These are phyloP conservation scores for Monopterus albus DNA, from an alignment of 2,113 vertebrate species.

Conservation along the genomic window DNA sequence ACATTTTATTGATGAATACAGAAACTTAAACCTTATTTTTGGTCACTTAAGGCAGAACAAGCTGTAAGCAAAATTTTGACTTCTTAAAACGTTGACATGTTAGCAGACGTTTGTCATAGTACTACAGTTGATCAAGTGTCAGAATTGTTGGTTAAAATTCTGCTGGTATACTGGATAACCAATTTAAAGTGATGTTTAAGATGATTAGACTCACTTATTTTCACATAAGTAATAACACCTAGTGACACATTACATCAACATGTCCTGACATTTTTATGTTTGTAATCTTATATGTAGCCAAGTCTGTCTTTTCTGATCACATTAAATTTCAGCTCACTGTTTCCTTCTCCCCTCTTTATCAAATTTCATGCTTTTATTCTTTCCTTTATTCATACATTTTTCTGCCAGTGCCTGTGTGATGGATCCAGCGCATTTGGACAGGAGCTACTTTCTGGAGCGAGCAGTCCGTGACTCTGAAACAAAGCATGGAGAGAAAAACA, in stretches of 20 bases:
- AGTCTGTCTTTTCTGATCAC: conserved; percentile 24
- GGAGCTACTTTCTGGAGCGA: conserved; percentile 29
- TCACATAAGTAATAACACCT: neutral
- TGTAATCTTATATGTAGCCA: conserved; percentile 23
- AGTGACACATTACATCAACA: neutral
- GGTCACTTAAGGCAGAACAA: too few species aligned
- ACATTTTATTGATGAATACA: too few species aligned
- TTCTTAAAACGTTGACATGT: too few species aligned
- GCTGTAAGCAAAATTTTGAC: too few species aligned
- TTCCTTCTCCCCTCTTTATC: conserved; percentile 15
- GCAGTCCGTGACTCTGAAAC: conserved; percentile 51
- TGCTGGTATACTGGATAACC: neutral
- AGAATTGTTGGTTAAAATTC: neutral
- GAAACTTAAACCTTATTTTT: too few species aligned
- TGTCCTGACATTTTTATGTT: conserved; percentile 1
- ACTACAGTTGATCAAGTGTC: too few species aligned
- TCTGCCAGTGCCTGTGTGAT: conserved; percentile 39
- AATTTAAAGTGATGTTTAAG: conserved; percentile 1
- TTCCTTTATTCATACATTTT: conserved; percentile 18
- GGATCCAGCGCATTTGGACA: conserved; percentile 62
- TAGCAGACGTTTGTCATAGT: too few species aligned
- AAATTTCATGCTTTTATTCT: conserved; percentile 17
- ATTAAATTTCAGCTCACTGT: neutral
- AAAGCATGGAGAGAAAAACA: conserved; percentile 71
- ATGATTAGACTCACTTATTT: neutral